Conservation (phyloP, 2,797 vertebrate species). For the Babyrousa celebensis region DNA sequence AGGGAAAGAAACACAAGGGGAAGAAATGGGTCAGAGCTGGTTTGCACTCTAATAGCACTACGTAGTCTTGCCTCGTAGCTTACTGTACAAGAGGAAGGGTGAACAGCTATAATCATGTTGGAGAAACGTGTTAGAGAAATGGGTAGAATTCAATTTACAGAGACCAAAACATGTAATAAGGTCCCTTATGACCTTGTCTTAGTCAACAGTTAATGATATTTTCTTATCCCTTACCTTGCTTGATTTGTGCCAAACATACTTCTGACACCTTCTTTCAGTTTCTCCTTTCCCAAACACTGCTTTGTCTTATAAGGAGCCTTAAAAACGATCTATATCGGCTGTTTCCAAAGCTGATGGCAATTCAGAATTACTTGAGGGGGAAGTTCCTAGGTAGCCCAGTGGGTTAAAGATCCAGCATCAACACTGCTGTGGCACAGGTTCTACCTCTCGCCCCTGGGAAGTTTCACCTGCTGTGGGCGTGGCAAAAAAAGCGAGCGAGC, state of each 20-base stretch:
- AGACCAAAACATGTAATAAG: neutral
- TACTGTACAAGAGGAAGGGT: neutral
- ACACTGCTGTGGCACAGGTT: too few species aligned
- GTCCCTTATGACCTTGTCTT: neutral
- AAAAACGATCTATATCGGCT: neutral
- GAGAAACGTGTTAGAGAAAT: neutral
- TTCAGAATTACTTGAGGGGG: neutral
- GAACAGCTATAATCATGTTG: neutral
- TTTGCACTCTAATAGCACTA: neutral
- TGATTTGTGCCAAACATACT: constrained; percentile 20
- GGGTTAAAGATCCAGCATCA: too few species aligned
- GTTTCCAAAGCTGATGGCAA: neutral
- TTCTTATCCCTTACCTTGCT: constrained; percentile 25
- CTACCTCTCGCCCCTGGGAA: too few species aligned
- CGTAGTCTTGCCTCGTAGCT: neutral
- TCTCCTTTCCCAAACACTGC: neutral
- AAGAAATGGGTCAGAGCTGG: neutral
- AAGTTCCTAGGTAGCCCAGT: too few species aligned
- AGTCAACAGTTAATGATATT: neutral
- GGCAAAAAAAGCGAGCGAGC: too few species aligned
- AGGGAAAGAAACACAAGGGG: neutral
- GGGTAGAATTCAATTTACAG: neutral
- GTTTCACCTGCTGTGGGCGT: too few species aligned
- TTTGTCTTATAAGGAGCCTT: neutral
- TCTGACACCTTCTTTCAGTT: constrained; percentile 31